Evolutionary conservation across 2,113 vertebrate species (phyloP).

Genomic region (Neogobius melanostomus): DNA sequence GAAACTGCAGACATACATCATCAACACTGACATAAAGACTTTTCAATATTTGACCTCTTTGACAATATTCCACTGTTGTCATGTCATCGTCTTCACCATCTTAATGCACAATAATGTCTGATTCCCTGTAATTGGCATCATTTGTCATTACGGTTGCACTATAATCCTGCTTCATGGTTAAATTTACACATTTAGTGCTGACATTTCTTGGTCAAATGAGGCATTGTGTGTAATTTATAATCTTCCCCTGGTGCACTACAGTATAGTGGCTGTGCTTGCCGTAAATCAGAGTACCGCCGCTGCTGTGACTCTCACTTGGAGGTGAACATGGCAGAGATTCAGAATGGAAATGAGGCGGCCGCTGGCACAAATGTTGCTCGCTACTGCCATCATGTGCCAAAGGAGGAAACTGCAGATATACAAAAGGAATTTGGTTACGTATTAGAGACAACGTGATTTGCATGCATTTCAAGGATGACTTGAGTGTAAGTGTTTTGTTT

Average conservation of each 20-base stretch:
- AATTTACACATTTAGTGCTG: constrained; percentile 2
- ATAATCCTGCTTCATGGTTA: constrained; percentile 7
- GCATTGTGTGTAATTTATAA: constrained; percentile 8
- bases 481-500: too few species aligned
- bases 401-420: neutral
- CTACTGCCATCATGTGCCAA: constrained; percentile 67
- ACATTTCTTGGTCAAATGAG: constrained; percentile 10
- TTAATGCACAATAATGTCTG: neutral
- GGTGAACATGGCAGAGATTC: constrained; percentile 17
- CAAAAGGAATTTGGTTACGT: neutral
- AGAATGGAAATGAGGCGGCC: constrained; percentile 9
- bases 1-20: neutral
- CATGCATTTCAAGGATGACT: too few species aligned
- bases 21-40: constrained; percentile 12
- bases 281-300: constrained; percentile 7
- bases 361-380: constrained; percentile 45
- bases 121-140: constrained; percentile 3
- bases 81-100: neutral
- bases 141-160: constrained; percentile 2
- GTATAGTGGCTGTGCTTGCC: constrained; percentile 8
- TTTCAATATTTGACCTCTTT: neutral
- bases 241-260: constrained; percentile 7
- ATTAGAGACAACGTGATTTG: too few species aligned
- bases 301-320: constrained; percentile 11
- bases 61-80: neutral